Percentiles rank a stretch among this genome's conserved stretches.
Conservation (phyloP, 2,888 invertebrate genomes). For the Lumbricus terrestris region DNA sequence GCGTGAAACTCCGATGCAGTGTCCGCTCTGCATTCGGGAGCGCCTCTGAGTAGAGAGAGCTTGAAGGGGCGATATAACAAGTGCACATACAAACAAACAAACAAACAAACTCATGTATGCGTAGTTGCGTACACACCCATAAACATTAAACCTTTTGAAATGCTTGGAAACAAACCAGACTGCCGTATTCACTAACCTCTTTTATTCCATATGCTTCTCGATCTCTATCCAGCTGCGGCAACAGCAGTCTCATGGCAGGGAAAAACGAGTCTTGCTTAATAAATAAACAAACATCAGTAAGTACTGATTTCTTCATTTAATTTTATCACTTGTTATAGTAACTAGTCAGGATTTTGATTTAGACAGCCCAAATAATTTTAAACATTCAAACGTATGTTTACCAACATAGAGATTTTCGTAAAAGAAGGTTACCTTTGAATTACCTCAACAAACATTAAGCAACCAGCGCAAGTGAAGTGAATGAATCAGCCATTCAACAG, state of each 20-base stretch:
- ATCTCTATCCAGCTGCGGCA: constrained; percentile 77
- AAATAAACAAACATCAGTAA: too few relatives aligned
- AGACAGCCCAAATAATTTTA: too few relatives aligned
- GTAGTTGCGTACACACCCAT: background rate
- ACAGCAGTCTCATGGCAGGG: constrained; percentile 74
- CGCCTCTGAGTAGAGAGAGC: too few relatives aligned
- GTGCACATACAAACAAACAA: too few relatives aligned
- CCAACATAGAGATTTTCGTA: background rate
- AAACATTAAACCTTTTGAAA: background rate
- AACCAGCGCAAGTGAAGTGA: background rate
- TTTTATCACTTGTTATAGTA: background rate
- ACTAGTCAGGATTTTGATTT: background rate
- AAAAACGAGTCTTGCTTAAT: constrained; percentile 63
- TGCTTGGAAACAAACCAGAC: background rate
- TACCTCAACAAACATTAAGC: background rate
- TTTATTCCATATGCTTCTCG: constrained; percentile 81
- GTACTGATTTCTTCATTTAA: background rate
- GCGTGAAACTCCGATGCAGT: too few relatives aligned
- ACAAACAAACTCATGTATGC: too few relatives aligned
- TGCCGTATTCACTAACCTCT: constrained; percentile 61
- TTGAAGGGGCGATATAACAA: too few relatives aligned
- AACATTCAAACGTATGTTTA: too few relatives aligned
- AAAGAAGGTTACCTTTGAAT: background rate
- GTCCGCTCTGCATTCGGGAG: too few relatives aligned
- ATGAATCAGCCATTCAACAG: background rate